Evolutionary conservation across 2,797 vertebrate genomes (phyloP), one percentile per base, ranked within the genome.

Genomic region (Hirundo rustica): DNA sequence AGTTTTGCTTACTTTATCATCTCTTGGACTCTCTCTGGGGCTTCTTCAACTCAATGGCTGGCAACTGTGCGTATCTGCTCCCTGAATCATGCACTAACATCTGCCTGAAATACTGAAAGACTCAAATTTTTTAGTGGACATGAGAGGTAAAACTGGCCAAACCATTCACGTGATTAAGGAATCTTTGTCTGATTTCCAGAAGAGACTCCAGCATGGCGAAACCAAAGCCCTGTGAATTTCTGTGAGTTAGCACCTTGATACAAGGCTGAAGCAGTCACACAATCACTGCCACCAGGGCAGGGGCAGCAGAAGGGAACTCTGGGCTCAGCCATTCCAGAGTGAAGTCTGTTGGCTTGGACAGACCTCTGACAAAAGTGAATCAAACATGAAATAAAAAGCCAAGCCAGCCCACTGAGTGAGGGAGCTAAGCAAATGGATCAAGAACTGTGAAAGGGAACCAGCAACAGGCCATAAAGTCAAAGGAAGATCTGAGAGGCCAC

Each of bases 1-100:
- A 57, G 36, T 92, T 96, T 90, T 93, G 61, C 82, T 93, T 50
- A 51, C 75, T 93, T 88, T 71, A 75, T 89, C 14, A 91, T 92
- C 71, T 80, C 74, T 96, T 94, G 45, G 87, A 85, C 60, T 76
- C 50, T 79, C 25, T 91, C 57, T 88, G 73, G 88, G 80, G 87
- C 74, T 91, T 88, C 74, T 87, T 94, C 76, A 76, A 11, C 81
- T 82, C 94, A 74, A n/a, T 91, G 86, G 53, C 92, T 96, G 88
- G 93, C 93, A 96, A 80, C 81, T 72, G 7, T 16, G 29, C 71
- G 34, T 74, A 85, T 89, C 81, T 94, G 38, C 81, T 54, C 57
- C 88, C 74, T 87, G 81, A 95, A 92, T 95, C 92, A 89, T 88
- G 66, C 67, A 44, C 74, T 85, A 61, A 93, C 83, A 93, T 94